A percentile compares a stretch with the other conserved stretches of the same genome.
These are phyloP conservation scores for Eristalis arbustorum DNA, from an alignment of 2,888 invertebrate species.

Conservation along the genomic window DNA sequence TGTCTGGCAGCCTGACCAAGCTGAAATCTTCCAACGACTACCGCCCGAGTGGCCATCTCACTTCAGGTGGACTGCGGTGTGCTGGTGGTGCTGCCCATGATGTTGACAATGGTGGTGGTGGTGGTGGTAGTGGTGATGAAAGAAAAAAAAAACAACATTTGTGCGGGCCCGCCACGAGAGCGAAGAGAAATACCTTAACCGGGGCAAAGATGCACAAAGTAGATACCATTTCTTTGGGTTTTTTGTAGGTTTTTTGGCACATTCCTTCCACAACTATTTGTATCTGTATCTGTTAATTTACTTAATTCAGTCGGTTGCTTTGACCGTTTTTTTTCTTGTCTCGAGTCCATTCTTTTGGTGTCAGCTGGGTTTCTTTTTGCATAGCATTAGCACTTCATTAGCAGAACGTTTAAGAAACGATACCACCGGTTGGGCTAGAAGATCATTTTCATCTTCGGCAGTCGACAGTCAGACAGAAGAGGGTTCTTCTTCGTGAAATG, in stretches of 20 bases:
- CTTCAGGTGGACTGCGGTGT: conserved; percentile 39
- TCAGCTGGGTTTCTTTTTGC: conserved; percentile 43
- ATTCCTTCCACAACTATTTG: not conserved
- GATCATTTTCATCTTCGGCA: conserved; percentile 11
- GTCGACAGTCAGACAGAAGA: not conserved
- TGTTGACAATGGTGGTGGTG: not conserved
- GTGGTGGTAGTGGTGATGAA: not conserved
- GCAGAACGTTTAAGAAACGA: not conserved
- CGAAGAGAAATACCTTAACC: not conserved
- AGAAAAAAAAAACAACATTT: conserved; percentile 26
- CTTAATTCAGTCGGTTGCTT: not conserved
- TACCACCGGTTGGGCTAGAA: not conserved
- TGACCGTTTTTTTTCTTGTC: not conserved
- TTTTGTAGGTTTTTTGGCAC: conserved; percentile 1
- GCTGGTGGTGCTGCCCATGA: conserved; percentile 4
- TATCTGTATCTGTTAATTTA: not conserved
- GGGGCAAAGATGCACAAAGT: not conserved
- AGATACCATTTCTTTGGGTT: not conserved
- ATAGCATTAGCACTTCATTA: conserved; percentile 32
- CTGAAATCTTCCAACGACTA: conserved; percentile 16
- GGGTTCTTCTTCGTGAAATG: not conserved
- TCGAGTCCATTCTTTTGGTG: conserved; percentile 22
- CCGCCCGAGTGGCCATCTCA: not conserved
- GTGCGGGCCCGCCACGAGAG: not conserved
- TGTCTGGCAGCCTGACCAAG: conserved; percentile 11